Evolutionary conservation across 2,797 vertebrate genomes (phyloP).

Genomic region (Sciurus vulgaris): DNA sequence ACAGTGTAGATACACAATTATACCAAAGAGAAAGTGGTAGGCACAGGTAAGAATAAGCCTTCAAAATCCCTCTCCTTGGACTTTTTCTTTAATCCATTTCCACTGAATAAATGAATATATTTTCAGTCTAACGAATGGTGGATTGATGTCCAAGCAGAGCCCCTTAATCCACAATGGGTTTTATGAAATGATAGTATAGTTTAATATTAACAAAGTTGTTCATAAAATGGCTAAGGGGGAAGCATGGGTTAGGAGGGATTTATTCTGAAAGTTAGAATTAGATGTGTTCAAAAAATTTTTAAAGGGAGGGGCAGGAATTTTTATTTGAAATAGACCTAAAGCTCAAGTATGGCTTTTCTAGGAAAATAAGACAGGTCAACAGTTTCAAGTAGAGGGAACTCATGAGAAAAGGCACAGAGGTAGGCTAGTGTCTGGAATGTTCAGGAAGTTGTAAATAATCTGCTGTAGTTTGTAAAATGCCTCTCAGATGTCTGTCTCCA

Average conservation of each 20-base stretch:
- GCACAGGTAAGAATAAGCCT: background rate
- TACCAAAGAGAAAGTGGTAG: background rate
- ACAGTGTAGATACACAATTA: background rate
- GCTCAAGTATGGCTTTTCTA: background rate
- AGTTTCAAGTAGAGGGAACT: background rate
- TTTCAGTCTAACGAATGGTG: background rate
- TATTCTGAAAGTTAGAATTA: background rate
- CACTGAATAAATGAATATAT: background rate
- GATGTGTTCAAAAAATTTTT: background rate
- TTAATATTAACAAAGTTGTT: background rate
- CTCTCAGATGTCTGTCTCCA: background rate
- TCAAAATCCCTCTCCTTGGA: background rate
- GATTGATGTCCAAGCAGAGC: background rate
- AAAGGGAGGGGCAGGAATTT: background rate
- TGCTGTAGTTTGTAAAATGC: background rate
- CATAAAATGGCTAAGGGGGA: background rate
- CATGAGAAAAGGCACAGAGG: background rate
- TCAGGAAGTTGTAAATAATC: background rate
- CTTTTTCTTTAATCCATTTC: background rate
- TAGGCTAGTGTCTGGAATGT: background rate
- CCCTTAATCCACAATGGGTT: background rate
- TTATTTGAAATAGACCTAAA: background rate
- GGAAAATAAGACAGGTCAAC: background rate
- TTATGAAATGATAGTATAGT: background rate
- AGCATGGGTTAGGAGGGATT: background rate